Evolutionary conservation across 2,888 invertebrate genomes (phyloP), one percentile per base, ranked within the genome.

Genomic region (Pyrochroa serraticornis): DNA sequence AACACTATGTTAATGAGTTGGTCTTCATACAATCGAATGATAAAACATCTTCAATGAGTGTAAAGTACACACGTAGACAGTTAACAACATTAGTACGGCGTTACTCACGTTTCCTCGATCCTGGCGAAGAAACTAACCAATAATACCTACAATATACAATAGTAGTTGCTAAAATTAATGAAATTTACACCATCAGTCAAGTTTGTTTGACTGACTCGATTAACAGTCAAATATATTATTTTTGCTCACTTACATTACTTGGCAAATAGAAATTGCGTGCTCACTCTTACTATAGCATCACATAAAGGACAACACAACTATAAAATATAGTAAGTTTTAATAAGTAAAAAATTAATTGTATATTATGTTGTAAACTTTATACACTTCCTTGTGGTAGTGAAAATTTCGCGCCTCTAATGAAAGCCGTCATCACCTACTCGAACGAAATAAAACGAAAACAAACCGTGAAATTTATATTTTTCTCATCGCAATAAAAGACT

Each of bases 241-340:
- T 9, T 36, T 49, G 35, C 45, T 42, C 39, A 39, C 45, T 45
- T 46, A 48, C 42, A 45, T 38, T 50, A 45, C 7, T 62, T 63
- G 58, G 57, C 61, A 62, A 58, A 56, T 60, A 56, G 55, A 51
- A 57, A 53, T 64, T 60, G 68, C 66, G 65, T 68, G 68, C 66
- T 66, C 60, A 65, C 66, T 66, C 52, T 61, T 54, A 65, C 62
- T 65, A 66, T 50, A 65, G 68, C 68, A 62, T 65, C 68, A 65
- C 64, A 68, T 65, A 61, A 60, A 61, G 49, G 53, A 65, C 65
- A 63, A 65, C 61, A 67, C 61, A 62, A 51, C 54, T 52, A 60
- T 57, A 60, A 60, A 60, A 60, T 60, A 60, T 60, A 48, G 48
- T 39, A 45, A 38, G n/a, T 41, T n/a, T 42, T 47, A 41, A 57